These are phyloP conservation scores for Leptopterna dolabrata DNA, from an alignment of 2,888 invertebrate species.

Conservation along the genomic window DNA sequence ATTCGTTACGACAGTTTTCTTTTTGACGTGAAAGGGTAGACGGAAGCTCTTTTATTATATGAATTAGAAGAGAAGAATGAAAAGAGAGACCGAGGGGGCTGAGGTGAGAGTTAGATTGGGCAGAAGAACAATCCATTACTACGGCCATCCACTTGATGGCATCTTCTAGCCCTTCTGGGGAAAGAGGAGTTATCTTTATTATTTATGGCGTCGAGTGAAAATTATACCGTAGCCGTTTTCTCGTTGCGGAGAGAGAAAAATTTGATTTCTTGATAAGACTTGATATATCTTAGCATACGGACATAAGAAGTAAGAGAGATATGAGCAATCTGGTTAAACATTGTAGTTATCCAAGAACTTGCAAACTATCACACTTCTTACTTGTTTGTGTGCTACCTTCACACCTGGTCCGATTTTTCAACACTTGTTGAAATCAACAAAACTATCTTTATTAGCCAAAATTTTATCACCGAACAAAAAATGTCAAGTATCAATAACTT, in stretches of 20 bases:
- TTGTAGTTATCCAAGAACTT: too few relatives aligned
- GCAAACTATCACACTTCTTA: too few relatives aligned
- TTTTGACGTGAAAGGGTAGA: background rate
- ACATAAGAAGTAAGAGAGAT: too few relatives aligned
- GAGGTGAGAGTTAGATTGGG: slow-evolving; percentile 26
- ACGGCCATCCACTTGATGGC: slow-evolving; percentile 20
- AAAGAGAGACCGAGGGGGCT: background rate
- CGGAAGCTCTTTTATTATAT: background rate
- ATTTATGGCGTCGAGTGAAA: slow-evolving; percentile 21
- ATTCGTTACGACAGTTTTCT: background rate
- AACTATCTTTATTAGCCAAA: too few relatives aligned
- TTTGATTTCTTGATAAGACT: too few relatives aligned
- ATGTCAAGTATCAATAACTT: too few relatives aligned
- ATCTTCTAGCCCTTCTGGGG: background rate
- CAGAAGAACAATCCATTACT: slow-evolving; percentile 38
- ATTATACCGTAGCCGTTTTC: slow-evolving; percentile 6
- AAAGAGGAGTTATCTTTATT: slow-evolving; percentile 28
- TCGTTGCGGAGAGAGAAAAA: background rate
- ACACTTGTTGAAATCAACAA: too few relatives aligned
- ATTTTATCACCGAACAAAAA: too few relatives aligned
- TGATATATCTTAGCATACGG: too few relatives aligned
- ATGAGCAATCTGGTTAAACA: too few relatives aligned
- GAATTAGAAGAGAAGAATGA: background rate
- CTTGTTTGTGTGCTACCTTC: too few relatives aligned
- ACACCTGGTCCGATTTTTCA: too few relatives aligned